These are phyloP conservation scores for Cyprinodon tularosa DNA, from an alignment of 2,113 vertebrate species.

Conservation along the genomic window DNA sequence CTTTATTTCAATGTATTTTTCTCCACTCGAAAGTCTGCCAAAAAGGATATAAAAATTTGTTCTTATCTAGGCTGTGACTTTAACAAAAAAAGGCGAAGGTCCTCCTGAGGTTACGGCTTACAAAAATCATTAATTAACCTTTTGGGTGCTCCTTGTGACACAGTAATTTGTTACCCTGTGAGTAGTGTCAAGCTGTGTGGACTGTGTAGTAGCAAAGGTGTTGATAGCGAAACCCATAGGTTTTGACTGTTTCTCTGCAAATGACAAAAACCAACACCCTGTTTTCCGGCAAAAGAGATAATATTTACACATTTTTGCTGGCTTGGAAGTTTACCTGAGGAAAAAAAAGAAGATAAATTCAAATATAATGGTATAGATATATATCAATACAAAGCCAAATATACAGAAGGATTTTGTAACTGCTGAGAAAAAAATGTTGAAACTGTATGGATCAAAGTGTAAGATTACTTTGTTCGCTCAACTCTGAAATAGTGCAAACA, in stretches of 20 bases:
- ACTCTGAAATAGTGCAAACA: neutral
- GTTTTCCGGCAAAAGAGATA: neutral
- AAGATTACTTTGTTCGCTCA: neutral
- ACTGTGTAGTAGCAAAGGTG: slow-evolving; percentile 10
- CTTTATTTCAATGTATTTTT: slow-evolving; percentile 46
- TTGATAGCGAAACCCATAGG: slow-evolving; percentile 27
- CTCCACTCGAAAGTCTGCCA: neutral
- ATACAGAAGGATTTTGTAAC: neutral
- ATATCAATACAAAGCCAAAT: neutral
- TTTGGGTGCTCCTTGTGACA: slow-evolving; percentile 27
- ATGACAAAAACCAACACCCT: neutral
- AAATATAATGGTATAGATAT: neutral
- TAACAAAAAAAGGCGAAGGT: slow-evolving; percentile 16
- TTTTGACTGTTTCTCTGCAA: slow-evolving; percentile 17
- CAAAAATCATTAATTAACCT: slow-evolving; percentile 34
- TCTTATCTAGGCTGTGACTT: slow-evolving; percentile 5
- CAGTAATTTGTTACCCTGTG: slow-evolving; percentile 31
- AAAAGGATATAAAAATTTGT: slow-evolving; percentile 13
- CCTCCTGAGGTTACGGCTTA: slow-evolving; percentile 33
- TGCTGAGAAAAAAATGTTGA: neutral
- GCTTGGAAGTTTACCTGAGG: neutral
- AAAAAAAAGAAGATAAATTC: neutral
- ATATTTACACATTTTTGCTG: too few species aligned
- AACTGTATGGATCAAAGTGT: neutral
- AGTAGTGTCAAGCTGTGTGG: slow-evolving; percentile 27